Evolutionary conservation across 2,113 vertebrate species (phyloP).

Genomic region (Saiga tatarica): DNA sequence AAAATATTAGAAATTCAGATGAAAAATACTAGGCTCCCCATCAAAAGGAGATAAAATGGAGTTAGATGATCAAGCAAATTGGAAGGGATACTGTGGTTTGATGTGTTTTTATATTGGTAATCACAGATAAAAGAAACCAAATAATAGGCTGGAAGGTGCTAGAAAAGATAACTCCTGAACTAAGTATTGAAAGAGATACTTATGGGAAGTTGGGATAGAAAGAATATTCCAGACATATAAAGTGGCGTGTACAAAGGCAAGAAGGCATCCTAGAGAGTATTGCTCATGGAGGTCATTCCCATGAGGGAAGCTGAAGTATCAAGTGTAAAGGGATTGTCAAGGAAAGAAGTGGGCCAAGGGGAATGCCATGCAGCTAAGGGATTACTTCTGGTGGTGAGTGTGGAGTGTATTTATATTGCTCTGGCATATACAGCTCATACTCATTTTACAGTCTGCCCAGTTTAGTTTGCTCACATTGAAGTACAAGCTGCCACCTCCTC

Average conservation of each 20-base stretch:
- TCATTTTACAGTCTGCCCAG: not conserved
- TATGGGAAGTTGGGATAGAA: not conserved
- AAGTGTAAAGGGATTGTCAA: fast-evolving
- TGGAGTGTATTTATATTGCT: not conserved
- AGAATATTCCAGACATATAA: not conserved
- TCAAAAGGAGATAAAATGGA: slow-evolving; percentile 4
- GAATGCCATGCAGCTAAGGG: not conserved
- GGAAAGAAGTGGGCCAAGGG: not conserved
- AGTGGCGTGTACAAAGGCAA: not conserved
- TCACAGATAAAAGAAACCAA: not conserved
- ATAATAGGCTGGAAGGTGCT: not conserved
- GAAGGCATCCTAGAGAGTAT: not conserved
- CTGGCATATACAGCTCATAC: not conserved
- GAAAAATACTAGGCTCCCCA: not conserved
- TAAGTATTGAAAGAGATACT: not conserved
- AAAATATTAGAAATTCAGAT: not conserved
- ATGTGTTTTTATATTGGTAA: not conserved
- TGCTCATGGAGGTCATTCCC: not conserved
- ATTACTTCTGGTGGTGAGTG: not conserved
- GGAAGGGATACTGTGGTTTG: not conserved
- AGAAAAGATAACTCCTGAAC: not conserved
- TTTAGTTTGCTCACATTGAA: slow-evolving; percentile 23
- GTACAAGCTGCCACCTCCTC: slow-evolving; percentile 1
- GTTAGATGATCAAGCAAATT: not conserved
- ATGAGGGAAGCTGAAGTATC: not conserved